Percentiles rank a stretch among this genome's conserved stretches.
Conservation (phyloP, 1,140 invertebrate species). For the Drosophila chauvacae region DNA sequence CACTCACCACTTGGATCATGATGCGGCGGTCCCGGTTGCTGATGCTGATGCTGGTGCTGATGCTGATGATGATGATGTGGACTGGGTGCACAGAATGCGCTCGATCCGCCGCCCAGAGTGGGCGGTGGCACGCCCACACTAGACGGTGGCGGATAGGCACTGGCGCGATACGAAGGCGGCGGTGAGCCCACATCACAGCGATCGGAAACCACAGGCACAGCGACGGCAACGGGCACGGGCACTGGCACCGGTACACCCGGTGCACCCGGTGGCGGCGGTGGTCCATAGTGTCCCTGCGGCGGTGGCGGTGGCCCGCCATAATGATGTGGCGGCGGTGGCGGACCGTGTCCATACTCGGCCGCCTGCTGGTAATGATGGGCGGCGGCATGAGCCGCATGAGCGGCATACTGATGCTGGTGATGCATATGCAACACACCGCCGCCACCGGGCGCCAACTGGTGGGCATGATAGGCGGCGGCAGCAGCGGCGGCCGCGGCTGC, state of each 20-base stretch:
- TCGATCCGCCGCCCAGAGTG: constrained; percentile 69
- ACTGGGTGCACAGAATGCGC: constrained; percentile 80
- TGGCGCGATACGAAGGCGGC: constrained; percentile 77
- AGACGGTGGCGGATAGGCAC: constrained; percentile 62
- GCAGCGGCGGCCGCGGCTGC: constrained; percentile 78
- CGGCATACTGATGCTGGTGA: constrained; percentile 71
- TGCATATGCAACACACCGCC: constrained; percentile 64
- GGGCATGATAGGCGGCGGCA: constrained; percentile 75
- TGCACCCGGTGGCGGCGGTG: constrained; percentile 46
- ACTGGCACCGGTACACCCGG: constrained; percentile 9
- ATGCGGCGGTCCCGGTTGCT: constrained; percentile 56
- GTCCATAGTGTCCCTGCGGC: constrained; percentile 53
- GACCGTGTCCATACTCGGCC: constrained; percentile 65
- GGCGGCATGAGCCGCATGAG: constrained; percentile 51
- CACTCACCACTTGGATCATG: constrained; percentile 80
- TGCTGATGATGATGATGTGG: constrained; percentile 77
- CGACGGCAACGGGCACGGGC: constrained; percentile 28
- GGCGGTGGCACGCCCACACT: constrained; percentile 53
- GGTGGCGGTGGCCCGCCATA: constrained; percentile 65
- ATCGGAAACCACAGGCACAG: constrained; percentile 48
- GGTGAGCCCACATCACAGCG: constrained; percentile 79
- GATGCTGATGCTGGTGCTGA: constrained; percentile 35
- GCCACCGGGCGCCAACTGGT: constrained; percentile 68
- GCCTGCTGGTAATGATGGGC: constrained; percentile 71
- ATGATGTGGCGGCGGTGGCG: constrained; percentile 41